Percentiles rank a stretch among this genome's conserved stretches.
phyloP scores from a whole-genome alignment of 2,888 invertebrate species.

The Drosophila leonis region DNA sequence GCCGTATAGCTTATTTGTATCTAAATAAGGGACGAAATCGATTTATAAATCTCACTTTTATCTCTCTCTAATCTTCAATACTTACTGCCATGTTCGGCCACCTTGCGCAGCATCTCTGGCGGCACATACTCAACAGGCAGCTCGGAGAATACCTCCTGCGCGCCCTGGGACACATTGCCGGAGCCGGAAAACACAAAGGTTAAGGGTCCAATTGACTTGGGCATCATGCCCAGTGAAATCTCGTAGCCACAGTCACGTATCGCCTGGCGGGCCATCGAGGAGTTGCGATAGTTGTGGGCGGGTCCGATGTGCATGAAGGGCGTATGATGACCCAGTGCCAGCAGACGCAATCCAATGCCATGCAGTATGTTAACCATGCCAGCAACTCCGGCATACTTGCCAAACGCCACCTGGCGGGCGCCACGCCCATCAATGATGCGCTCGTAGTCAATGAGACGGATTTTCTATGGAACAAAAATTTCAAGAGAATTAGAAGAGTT shows the following conservation, averaged over 20 bases:
- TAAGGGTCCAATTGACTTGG: conserved; percentile 98
- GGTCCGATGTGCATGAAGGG: conserved; percentile 99
- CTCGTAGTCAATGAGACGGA: conserved; percentile 98
- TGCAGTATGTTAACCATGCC: conserved; percentile 99
- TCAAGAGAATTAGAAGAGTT: conserved; percentile 61
- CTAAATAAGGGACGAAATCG: conserved; percentile 85
- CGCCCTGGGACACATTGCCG: conserved; percentile 98
- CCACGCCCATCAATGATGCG: conserved; percentile 96
- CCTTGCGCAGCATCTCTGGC: conserved; percentile 96
- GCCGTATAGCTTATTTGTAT: conserved; percentile 97
- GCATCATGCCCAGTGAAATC: conserved; percentile 97
- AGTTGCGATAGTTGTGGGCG: conserved; percentile 99
- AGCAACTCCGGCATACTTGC: conserved; percentile 99
- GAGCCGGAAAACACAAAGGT: conserved; percentile 99
- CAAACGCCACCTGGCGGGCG: conserved; percentile 98
- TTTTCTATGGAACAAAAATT: conserved; percentile 87
- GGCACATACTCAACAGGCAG: conserved; percentile 99
- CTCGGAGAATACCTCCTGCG: conserved; percentile 97
- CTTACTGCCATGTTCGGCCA: conserved; percentile 97
- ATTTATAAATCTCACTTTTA: not conserved
- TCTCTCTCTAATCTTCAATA: conserved; percentile 9
- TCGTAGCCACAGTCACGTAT: conserved; percentile 99
- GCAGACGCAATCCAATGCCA: conserved; percentile 94
- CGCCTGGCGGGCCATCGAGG: conserved; percentile 98
- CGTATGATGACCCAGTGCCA: conserved; percentile 99